Conservation (phyloP, 2,113 vertebrate species). For the Osmerus eperlanus region DNA sequence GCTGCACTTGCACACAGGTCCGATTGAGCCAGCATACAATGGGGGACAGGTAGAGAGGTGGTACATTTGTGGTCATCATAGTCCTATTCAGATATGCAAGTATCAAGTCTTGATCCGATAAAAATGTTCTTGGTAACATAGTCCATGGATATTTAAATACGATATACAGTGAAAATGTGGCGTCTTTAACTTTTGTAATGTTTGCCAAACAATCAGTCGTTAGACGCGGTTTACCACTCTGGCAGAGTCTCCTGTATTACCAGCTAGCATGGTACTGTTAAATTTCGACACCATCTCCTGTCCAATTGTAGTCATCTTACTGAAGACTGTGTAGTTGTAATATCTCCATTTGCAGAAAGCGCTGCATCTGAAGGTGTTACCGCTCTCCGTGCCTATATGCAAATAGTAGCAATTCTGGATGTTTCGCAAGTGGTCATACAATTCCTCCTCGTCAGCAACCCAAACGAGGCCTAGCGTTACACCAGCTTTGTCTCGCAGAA, state of each 20-base stretch:
- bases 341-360: not conserved
- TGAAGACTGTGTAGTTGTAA: not conserved
- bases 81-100: not conserved
- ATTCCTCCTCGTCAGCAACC: not conserved
- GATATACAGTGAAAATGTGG: not conserved
- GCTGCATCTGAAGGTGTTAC: not conserved
- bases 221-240: not conserved
- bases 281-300: not conserved
- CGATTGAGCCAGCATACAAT: no score
- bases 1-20: not conserved
- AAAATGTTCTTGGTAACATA: not conserved
- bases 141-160: not conserved
- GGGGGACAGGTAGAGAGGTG: no score
- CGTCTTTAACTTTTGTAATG: not conserved
- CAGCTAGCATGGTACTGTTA: not conserved
- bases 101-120: not conserved
- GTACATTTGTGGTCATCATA: not conserved
- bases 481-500: not conserved
- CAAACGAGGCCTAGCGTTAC: not conserved
- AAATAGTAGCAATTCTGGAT: not conserved
- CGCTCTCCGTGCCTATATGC: not conserved
- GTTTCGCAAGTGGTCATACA: not conserved
- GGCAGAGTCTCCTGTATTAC: not conserved
- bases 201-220: not conserved
- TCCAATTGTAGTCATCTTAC: no score